Conservation (phyloP, 2,888 invertebrate genomes). For the Cybosia mesomella region DNA sequence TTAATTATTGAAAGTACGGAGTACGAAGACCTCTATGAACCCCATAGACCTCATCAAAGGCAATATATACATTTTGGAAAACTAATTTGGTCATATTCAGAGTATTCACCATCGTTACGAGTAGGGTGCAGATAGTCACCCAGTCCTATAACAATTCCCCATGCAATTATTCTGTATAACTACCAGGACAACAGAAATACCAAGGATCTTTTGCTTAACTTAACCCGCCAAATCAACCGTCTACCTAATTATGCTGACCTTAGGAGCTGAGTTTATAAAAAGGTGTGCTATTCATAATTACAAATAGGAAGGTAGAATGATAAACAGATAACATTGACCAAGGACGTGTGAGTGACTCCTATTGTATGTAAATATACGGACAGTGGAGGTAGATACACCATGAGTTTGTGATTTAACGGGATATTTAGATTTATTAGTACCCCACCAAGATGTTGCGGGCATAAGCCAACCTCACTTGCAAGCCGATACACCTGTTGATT, state of each 20-base stretch:
- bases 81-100: too few species aligned
- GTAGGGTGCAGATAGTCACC: too few species aligned
- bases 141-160: neutral
- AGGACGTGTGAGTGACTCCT: constrained; percentile 58
- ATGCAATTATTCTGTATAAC: neutral
- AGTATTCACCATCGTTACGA: too few species aligned
- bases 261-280: constrained; percentile 26
- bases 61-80: too few species aligned
- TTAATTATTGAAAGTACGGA: too few species aligned
- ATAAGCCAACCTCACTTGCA: too few species aligned
- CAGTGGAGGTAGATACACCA: constrained; percentile 34
- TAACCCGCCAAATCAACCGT: neutral
- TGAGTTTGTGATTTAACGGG: neutral
- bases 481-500: too few species aligned
- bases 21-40: too few species aligned
- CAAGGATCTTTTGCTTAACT: neutral
- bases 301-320: constrained; percentile 62
- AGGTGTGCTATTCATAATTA: constrained; percentile 52
- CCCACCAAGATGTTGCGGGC: too few species aligned
- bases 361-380: constrained; percentile 56
- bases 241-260: constrained; percentile 16
- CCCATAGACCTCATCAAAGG: too few species aligned
- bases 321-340: constrained; percentile 50
- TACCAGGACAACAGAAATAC: neutral
- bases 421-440: constrained; percentile 9